Evolutionary conservation across 2,888 invertebrate genomes (phyloP), one percentile per base, ranked within the genome.

Genomic region (Drosophila suboccidentalis): DNA sequence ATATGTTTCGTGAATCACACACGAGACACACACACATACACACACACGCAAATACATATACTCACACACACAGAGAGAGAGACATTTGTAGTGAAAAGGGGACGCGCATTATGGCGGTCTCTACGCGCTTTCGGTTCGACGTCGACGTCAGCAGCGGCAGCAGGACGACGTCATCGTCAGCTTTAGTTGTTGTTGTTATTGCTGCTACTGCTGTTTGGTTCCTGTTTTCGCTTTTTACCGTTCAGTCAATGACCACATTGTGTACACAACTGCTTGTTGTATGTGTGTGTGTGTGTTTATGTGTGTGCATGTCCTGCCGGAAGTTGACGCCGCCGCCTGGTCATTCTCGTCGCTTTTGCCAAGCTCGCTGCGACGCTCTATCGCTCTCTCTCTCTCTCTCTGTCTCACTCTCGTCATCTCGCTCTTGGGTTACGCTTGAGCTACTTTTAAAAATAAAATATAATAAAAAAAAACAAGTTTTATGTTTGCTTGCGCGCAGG

Each of bases 161-260:
- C 26, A 26, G 26, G 26, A 26, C 26, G 26, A 26, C 26, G 26
- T 26, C 89, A 83, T 89, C 87, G 71, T 38, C 66, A 79, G 67
- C 58, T 54, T 66, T 51, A 58, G 64, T 29, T 70, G 70, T 51
- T 63, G 58, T 19, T 70, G 44, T n/a, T 62, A 29, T 19, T 36
- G 32, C 43, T 44, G 54, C 51, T 65, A 46, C 62, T 75, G 74
- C 71, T 65, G 75, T 77, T 76, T 75, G 67, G 89, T 88, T 89
- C 80, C 90, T 87, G 83, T 89, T 86, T 89, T 89, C 85, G 86
- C 88, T 87, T 89, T 89, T 89, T 87, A 89, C 90, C 88, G 86
- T 87, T 89, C 86, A 87, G 86, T 87, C 86, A 87, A 89, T 89
- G 86, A 87, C 86, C 86, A 87, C 88, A 85, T 85, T 85, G 84